Evolutionary conservation across 2,797 vertebrate genomes (phyloP), one percentile per base, ranked within the genome.

Genomic region (Phyllotis vaccarum): DNA sequence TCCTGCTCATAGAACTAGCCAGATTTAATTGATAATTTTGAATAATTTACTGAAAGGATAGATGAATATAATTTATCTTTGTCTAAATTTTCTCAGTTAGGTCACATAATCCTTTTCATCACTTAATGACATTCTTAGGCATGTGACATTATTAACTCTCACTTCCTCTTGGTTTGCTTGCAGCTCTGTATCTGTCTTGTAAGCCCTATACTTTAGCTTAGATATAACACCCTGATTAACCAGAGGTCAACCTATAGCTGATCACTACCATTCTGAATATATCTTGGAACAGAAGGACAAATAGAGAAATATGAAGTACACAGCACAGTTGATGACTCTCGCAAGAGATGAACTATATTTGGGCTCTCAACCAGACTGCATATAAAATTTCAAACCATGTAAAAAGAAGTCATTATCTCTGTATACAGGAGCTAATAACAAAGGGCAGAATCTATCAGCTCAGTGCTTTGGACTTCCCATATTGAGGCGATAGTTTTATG

Each of bases 11-110:
- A 95, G 72, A 95, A 86, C 62, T 89, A 87, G 66, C 58, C 79
- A 96, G 92, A 93, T 66, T 88, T 96, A 97, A 96, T 93, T 95
- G 93, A 97, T 96, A 89, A 86, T 88, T 95, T 86, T 91, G 34
- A 96, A 85, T 95, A 96, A 96, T 89, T 96, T n/a, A 90, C 43
- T 76, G 9, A 86, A 89, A 95, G 79, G 89, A 5, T 66, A 78
- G n/a, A 94, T n/a, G 49, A 92, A 74, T 93, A 79, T 96, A 86
- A 94, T 96, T 92, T 93, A 90, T 97, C 93, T 95, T 95, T 85
- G 92, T 90, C 93, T 96, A 64, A 95, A 87, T 95, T 93, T 96
- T 95, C 60, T 49, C 68, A 76, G 64, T 83, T 88, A 90, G 62
- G 52, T 92, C 86, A 92, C n/a, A 27, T 75, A 89, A 68, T 19